phyloP scores from a whole-genome alignment of 2,888 invertebrate species.

The Spodoptera exigua region DNA sequence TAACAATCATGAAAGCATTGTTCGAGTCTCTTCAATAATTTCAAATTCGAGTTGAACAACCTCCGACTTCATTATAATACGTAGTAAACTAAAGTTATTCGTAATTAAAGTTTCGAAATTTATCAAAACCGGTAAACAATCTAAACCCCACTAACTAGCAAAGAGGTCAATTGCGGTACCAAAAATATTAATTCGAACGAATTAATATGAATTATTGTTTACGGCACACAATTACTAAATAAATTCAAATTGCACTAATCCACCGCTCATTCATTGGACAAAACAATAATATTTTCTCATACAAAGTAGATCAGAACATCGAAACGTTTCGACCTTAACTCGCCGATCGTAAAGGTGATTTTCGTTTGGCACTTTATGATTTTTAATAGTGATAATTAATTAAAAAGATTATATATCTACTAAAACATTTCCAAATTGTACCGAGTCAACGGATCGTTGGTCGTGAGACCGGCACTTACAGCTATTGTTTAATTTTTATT shows the following conservation, averaged over 20 bases:
- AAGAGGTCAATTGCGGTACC: constrained; percentile 67
- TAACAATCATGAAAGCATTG: too few relatives aligned
- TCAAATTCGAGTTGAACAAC: constrained; percentile 13
- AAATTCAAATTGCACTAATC: constrained; percentile 86
- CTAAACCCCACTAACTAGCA: constrained; percentile 48
- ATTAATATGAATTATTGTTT: constrained; percentile 81
- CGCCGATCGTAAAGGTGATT: constrained; percentile 56
- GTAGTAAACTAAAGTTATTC: constrained; percentile 23
- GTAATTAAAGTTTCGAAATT: constrained; percentile 52
- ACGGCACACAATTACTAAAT: constrained; percentile 79
- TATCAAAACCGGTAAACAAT: constrained; percentile 57
- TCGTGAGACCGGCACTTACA: constrained; percentile 70
- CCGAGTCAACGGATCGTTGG: constrained; percentile 80
- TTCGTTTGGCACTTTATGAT: constrained; percentile 48
- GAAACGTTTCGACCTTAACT: constrained; percentile 62
- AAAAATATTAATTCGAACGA: constrained; percentile 74
- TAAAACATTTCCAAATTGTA: constrained; percentile 84
- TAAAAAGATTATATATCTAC: constrained; percentile 80
- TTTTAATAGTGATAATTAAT: constrained; percentile 83
- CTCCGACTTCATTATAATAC: constrained; percentile 5
- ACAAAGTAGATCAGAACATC: constrained; percentile 63
- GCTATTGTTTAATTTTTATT: constrained; percentile 74
- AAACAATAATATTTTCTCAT: constrained; percentile 84
- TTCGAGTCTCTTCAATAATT: neutral
- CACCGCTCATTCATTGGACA: constrained; percentile 82